Conservation (phyloP, 2,113 vertebrate species). For the Sylvilagus bachmani region DNA sequence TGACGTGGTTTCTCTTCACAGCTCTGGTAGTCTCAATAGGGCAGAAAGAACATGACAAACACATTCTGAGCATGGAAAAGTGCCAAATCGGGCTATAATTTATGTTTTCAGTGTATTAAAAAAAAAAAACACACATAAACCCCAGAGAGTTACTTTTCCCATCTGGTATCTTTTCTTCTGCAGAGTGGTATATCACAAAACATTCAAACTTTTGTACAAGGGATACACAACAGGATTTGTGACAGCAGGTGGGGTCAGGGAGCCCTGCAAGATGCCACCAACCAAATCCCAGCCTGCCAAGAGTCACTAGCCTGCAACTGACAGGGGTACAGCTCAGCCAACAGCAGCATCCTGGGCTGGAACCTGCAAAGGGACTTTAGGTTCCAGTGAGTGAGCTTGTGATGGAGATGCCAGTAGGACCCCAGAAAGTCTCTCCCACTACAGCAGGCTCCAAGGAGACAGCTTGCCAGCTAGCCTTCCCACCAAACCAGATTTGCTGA, state of each 20-base stretch:
- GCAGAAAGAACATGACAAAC: constrained; percentile 66
- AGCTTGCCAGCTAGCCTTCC: constrained; percentile 49
- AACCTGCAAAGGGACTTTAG: constrained; percentile 61
- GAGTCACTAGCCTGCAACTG: constrained; percentile 78
- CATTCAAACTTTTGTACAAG: constrained; percentile 56
- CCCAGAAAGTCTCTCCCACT: constrained; percentile 43
- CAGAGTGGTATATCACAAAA: constrained; percentile 59
- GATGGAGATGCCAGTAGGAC: constrained; percentile 56
- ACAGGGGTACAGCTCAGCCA: constrained; percentile 67
- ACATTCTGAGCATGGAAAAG: constrained; percentile 64
- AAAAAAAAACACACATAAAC: constrained; percentile 46
- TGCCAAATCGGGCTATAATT: constrained; percentile 59
- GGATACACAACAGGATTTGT: constrained; percentile 53
- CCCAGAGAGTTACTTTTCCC: constrained; percentile 65
- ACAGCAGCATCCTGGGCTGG: constrained; percentile 35
- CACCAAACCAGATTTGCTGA: constrained; percentile 53
- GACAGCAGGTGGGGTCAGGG: constrained; percentile 75
- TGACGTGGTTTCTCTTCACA: constrained; percentile 64
- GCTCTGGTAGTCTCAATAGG: constrained; percentile 61
- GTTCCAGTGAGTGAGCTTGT: constrained; percentile 74
- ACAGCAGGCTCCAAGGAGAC: constrained; percentile 32
- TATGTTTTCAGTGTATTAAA: neutral
- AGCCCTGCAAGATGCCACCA: constrained; percentile 67
- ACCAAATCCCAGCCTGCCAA: constrained; percentile 76
- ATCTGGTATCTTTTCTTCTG: constrained; percentile 72